Evolutionary conservation across 2,113 vertebrate genomes (phyloP).

Genomic region (Mirounga angustirostris): DNA sequence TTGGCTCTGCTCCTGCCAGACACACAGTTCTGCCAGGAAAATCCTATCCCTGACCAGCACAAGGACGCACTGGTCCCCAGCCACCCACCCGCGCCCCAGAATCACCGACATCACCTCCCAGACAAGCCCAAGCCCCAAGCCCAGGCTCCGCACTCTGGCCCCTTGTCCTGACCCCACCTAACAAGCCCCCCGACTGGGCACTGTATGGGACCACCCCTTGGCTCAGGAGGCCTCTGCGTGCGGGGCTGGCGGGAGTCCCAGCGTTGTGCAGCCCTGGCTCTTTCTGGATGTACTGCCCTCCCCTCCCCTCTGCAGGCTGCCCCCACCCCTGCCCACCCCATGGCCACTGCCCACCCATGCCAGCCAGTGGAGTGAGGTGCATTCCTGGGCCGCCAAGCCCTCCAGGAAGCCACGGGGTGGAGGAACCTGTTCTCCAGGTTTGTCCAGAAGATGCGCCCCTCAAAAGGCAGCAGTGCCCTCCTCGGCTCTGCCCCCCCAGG

Average conservation of each 20-base stretch:
- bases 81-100: neutral
- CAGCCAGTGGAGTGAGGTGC: neutral
- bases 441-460: neutral
- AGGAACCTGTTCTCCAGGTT: slow-evolving; percentile 22
- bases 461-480: accelerated
- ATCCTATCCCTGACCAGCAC: neutral
- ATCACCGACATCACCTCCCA: neutral
- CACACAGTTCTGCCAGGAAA: neutral
- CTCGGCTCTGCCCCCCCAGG: neutral
- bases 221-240: neutral
- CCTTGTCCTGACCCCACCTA: too few relatives aligned
- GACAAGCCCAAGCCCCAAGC: neutral
- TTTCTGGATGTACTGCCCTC: neutral
- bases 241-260: neutral
- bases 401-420: neutral
- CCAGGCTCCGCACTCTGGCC: neutral
- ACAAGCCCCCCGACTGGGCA: neutral
- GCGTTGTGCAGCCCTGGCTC: neutral
- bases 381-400: neutral
- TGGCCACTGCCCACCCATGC: neutral
- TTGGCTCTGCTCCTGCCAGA: neutral
- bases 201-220: too few relatives aligned
- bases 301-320: too few relatives aligned
- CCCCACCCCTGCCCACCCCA: neutral
- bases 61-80: neutral